Percentiles rank a stretch among this genome's conserved stretches.
phyloP scores from a whole-genome alignment of 2,113 vertebrate species.

The Tupaia tana region DNA sequence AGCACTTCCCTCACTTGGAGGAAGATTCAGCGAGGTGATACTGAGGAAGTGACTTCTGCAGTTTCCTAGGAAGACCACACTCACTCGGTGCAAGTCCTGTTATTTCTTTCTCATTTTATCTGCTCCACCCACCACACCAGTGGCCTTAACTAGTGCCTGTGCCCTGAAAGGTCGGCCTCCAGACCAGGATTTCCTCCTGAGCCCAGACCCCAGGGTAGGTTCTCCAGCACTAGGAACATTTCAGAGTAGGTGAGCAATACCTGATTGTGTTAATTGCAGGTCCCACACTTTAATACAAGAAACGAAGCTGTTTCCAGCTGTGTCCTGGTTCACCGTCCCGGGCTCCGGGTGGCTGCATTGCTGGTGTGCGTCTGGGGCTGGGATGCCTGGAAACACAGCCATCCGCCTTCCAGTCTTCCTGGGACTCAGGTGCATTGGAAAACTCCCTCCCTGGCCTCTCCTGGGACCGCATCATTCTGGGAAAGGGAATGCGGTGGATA shows the following conservation, averaged over 20 bases:
- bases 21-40: background rate
- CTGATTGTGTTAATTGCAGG: background rate
- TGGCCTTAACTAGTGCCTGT: background rate
- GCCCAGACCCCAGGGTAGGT: too few species aligned
- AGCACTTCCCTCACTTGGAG: background rate
- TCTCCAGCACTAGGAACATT: background rate
- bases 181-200: too few species aligned
- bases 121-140: rapidly evolving
- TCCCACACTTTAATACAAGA: background rate
- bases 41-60: background rate
- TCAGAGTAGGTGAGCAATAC: background rate
- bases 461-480: too few species aligned
- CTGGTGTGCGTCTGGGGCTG: background rate
- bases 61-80: background rate
- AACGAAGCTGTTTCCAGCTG: background rate
- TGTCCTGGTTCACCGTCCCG: rapidly evolving
- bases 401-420: too few species aligned
- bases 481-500: background rate
- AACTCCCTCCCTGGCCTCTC: background rate
- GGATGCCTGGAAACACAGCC: background rate
- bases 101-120: background rate
- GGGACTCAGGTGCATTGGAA: background rate
- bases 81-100: rapidly evolving
- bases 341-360: background rate
- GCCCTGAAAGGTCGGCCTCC: background rate